Conservation (phyloP, 1,140 invertebrate species). For the Drosophila rufa region DNA sequence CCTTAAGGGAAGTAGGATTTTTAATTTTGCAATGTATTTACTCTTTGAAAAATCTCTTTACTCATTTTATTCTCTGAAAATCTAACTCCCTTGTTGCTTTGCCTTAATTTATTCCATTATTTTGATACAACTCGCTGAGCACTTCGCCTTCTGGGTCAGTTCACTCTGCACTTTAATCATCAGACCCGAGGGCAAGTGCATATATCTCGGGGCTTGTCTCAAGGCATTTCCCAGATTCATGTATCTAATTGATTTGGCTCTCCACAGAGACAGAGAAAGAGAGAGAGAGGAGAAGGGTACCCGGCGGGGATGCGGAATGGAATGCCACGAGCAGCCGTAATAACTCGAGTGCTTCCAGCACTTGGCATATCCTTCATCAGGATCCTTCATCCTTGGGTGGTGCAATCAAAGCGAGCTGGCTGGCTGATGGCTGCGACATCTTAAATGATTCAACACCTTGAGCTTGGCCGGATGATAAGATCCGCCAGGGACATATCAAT, state of each 20-base stretch:
- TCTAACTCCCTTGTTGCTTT: neutral
- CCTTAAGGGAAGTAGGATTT: neutral
- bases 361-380: conserved; percentile 42
- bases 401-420: conserved; percentile 62
- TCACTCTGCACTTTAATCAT: conserved; percentile 39
- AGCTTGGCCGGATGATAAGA: conserved; percentile 72
- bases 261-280: neutral
- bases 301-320: conserved; percentile 10
- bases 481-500: conserved; percentile 71
- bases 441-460: conserved; percentile 82
- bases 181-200: conserved; percentile 1
- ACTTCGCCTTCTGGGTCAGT: conserved; percentile 10
- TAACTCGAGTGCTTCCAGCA: conserved; percentile 59
- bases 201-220: conserved; percentile 2
- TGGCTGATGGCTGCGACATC: conserved; percentile 49
- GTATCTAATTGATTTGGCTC: conserved; percentile 71
- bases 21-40: too few relatives aligned
- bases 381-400: conserved; percentile 34
- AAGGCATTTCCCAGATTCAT: conserved; percentile 36
- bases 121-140: neutral
- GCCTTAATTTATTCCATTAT: conserved; percentile 9
- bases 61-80: neutral
- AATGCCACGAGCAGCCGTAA: conserved; percentile 67
- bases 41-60: neutral
- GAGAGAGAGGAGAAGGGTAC: neutral